Percentiles rank a stretch among this genome's conserved stretches.
Evolutionary conservation across 2,888 invertebrate genomes (phyloP).

Genomic region (Lasioglossum calceatum): DNA sequence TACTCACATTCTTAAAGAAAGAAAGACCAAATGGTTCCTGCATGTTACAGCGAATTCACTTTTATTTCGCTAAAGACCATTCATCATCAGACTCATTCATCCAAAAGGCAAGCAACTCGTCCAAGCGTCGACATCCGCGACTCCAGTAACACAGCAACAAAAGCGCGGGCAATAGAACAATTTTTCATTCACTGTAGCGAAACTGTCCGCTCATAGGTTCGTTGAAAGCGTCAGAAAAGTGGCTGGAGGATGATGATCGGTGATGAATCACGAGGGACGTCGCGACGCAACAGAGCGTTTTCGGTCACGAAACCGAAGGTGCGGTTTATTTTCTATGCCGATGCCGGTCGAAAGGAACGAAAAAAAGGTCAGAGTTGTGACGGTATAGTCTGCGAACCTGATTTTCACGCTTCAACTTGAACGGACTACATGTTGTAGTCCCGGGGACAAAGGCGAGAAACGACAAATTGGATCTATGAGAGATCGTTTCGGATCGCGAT

Average conservation of each 20-base stretch:
- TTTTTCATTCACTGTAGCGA: not conserved
- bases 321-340: not conserved
- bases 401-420: not conserved
- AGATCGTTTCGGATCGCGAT: not conserved
- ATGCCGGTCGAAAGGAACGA: conserved; percentile 25
- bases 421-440: not conserved
- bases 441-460: not conserved
- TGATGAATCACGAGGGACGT: not conserved
- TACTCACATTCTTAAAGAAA: no score
- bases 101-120: not conserved
- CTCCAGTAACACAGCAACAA: not conserved
- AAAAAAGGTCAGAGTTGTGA: conserved; percentile 53
- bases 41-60: no score
- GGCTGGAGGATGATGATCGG: not conserved
- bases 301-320: conserved; percentile 13
- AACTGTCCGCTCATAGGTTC: not conserved
- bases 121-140: not conserved
- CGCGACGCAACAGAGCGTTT: not conserved
- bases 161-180: not conserved
- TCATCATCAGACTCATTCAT: not conserved
- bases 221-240: not conserved
- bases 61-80: no score
- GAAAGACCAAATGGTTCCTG: no score
- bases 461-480: not conserved
- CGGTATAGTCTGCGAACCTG: conserved; percentile 31